Evolutionary conservation across 2,888 invertebrate species (phyloP).

Genomic region (Drosophila acutilabella): DNA sequence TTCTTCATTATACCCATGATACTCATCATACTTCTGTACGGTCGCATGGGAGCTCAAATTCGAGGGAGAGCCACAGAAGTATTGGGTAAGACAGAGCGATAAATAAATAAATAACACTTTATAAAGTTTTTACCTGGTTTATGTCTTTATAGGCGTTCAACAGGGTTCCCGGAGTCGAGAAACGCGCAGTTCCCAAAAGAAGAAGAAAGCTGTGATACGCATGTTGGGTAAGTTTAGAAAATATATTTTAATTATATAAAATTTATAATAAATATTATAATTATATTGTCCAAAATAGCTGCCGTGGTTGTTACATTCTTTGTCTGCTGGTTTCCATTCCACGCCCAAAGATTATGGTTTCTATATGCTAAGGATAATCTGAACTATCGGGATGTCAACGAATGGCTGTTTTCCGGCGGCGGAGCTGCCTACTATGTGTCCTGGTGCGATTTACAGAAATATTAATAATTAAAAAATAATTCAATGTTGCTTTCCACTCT

Average conservation of each 20-base stretch:
- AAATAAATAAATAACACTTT: background rate
- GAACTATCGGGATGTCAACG: constrained; percentile 89
- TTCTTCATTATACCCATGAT: constrained; percentile 92
- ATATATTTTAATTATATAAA: background rate
- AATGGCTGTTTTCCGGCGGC: constrained; percentile 91
- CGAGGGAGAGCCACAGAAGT: constrained; percentile 86
- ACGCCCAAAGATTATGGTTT: constrained; percentile 94
- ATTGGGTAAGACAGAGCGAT: constrained; percentile 76
- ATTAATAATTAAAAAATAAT: background rate
- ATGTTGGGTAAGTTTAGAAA: constrained; percentile 90
- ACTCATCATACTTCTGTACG: constrained; percentile 91
- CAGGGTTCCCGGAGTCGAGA: constrained; percentile 90
- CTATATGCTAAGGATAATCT: constrained; percentile 89
- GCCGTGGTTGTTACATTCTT: constrained; percentile 97
- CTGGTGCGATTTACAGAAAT: constrained; percentile 72
- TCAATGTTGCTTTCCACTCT: no score
- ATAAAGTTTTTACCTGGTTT: background rate
- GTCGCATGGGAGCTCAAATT: constrained; percentile 91
- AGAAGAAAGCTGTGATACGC: constrained; percentile 91
- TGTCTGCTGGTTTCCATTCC: constrained; percentile 98
- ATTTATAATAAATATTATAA: background rate
- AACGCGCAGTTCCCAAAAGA: constrained; percentile 89
- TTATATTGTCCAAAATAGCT: constrained; percentile 86
- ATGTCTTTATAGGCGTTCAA: constrained; percentile 81
- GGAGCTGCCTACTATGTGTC: constrained; percentile 94